phyloP scores from a whole-genome alignment of 2,797 vertebrate species.

The Hoplostethus atlanticus region DNA sequence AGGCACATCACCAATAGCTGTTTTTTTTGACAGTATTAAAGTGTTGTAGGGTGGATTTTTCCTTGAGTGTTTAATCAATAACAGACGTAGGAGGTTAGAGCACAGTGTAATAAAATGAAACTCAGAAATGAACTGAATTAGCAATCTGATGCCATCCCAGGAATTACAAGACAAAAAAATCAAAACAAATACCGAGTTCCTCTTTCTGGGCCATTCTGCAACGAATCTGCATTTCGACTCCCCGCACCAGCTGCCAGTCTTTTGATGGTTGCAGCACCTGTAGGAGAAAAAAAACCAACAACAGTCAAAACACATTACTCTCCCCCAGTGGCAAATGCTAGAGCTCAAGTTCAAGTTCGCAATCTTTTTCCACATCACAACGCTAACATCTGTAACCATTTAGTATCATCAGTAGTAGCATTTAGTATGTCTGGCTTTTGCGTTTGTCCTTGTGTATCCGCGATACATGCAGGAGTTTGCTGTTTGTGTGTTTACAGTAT shows the following conservation, averaged over 20 bases:
- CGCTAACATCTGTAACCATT: constrained; percentile 70
- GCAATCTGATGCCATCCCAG: constrained; percentile 1
- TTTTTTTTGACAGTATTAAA: too few species aligned
- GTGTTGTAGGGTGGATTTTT: too few species aligned
- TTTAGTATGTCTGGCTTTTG: constrained; percentile 29
- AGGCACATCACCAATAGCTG: too few species aligned
- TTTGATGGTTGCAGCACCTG: constrained; percentile 52
- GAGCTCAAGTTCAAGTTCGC: constrained; percentile 63
- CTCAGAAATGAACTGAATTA: not conserved
- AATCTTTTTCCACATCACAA: constrained; percentile 46
- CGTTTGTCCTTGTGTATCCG: constrained; percentile 22
- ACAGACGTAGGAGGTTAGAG: too few species aligned
- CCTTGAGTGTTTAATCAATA: too few species aligned
- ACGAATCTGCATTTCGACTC: constrained; percentile 33
- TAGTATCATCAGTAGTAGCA: constrained; percentile 46
- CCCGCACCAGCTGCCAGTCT: constrained; percentile 48
- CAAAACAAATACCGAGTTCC: constrained; percentile 9
- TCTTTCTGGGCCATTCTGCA: constrained; percentile 39
- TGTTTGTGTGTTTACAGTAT: constrained; percentile 51
- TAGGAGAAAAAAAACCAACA: constrained; percentile 21
- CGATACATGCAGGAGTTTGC: constrained; percentile 22
- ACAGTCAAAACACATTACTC: constrained; percentile 52
- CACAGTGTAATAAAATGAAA: too few species aligned
- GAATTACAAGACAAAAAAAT: constrained; percentile 28
- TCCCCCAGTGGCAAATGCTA: constrained; percentile 47